phyloP scores from a whole-genome alignment of 2,888 invertebrate genomes.

The Iphiclides podalirius region DNA sequence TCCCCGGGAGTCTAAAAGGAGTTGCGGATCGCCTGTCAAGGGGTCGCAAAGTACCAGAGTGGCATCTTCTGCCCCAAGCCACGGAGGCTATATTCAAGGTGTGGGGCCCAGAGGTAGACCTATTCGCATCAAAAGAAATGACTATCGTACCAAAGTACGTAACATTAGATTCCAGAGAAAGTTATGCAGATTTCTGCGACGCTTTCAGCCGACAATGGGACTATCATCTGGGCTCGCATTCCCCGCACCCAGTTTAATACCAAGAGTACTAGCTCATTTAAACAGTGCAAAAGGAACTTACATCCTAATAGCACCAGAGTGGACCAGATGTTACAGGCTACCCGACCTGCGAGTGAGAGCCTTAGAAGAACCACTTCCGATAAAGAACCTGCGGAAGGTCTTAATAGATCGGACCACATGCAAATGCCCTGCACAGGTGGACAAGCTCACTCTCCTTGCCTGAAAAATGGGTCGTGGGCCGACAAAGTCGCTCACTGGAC shows the following conservation, averaged over 20 bases:
- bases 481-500: conserved; percentile 24
- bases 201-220: conserved; percentile 36
- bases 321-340: no score
- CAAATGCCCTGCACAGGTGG: conserved; percentile 20
- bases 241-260: conserved; percentile 40
- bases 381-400: no score
- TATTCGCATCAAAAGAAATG: conserved; percentile 24
- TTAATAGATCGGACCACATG: conserved; percentile 9
- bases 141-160: conserved; percentile 21
- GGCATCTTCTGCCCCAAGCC: conserved; percentile 24
- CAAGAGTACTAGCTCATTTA: conserved; percentile 25
- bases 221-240: conserved; percentile 32
- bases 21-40: conserved; percentile 36
- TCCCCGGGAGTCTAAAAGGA: conserved; percentile 30
- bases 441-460: conserved; percentile 4
- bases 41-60: conserved; percentile 23
- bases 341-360: no score
- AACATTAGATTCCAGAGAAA: conserved; percentile 10
- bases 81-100: conserved; percentile 22
- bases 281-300: conserved; percentile 21
- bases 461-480: conserved; percentile 32
- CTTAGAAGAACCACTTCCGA: no score
- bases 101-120: conserved; percentile 28
- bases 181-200: conserved; percentile 19
- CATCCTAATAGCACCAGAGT: conserved; percentile 22